Percentiles rank a stretch among this genome's conserved stretches.
Evolutionary conservation across 2,797 vertebrate genomes (phyloP).

Genomic region (Mormyrus hasselquistii): DNA sequence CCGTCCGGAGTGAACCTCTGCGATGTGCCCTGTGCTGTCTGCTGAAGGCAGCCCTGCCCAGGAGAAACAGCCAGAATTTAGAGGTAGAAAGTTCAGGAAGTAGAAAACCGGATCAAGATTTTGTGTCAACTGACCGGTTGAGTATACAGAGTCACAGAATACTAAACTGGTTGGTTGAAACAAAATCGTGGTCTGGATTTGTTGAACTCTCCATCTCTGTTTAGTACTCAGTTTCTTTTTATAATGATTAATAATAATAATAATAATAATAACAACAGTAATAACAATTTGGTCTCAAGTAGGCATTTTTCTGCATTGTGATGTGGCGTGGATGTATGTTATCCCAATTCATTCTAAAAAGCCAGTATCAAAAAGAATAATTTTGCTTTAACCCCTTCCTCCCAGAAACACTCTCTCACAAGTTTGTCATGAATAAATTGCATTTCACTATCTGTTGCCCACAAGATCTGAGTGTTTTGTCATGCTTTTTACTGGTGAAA

Average conservation of each 20-base stretch:
- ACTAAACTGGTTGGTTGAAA: background rate
- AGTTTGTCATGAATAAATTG: background rate
- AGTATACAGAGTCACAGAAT: background rate
- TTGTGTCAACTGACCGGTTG: background rate
- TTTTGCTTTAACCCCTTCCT: background rate
- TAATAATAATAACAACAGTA: background rate
- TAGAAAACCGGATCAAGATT: background rate
- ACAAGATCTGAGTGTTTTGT: background rate
- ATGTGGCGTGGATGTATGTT: background rate
- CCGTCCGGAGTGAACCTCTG: background rate
- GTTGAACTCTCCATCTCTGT: background rate
- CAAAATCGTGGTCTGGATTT: background rate
- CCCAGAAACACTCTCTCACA: background rate
- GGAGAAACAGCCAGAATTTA: background rate
- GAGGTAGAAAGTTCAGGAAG: background rate
- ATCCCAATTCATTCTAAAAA: slow-evolving; percentile 15
- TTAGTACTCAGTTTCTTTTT: background rate
- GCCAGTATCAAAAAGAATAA: slow-evolving; percentile 16
- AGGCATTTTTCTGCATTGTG: background rate
- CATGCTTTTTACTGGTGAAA: background rate
- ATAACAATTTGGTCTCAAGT: background rate
- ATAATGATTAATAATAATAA: background rate
- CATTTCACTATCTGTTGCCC: background rate
- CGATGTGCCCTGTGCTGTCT: background rate
- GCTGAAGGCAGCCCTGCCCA: background rate